Conservation (phyloP, 2,113 vertebrate genomes). For the Aythya baeri region DNA sequence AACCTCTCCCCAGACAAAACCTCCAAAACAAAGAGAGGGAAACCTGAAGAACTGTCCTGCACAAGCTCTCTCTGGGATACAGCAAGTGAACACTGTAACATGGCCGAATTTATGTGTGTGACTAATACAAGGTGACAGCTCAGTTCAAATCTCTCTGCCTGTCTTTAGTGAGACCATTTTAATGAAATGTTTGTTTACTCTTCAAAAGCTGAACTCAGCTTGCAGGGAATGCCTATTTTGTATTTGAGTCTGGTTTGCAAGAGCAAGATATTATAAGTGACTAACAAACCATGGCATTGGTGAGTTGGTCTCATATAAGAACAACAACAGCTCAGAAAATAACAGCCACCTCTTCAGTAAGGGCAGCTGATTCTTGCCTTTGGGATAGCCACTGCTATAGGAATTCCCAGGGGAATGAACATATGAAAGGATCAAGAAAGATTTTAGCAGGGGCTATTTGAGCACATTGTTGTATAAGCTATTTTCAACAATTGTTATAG, state of each 20-base stretch:
- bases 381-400: slow-evolving; percentile 35
- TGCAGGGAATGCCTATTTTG: slow-evolving; percentile 30
- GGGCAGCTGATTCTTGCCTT: slow-evolving; percentile 65
- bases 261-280: slow-evolving; percentile 58
- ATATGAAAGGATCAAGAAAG: slow-evolving; percentile 38
- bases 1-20: background rate
- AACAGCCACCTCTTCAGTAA: slow-evolving; percentile 39
- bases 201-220: slow-evolving; percentile 63
- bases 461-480: background rate
- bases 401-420: slow-evolving; percentile 58
- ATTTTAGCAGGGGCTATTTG: slow-evolving; percentile 42
- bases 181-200: slow-evolving; percentile 76
- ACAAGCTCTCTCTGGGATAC: slow-evolving; percentile 57
- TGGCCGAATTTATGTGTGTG: slow-evolving; percentile 71
- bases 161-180: slow-evolving; percentile 70
- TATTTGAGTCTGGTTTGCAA: slow-evolving; percentile 61
- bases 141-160: slow-evolving; percentile 71
- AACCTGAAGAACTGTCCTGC: slow-evolving; percentile 12
- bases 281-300: slow-evolving; percentile 35
- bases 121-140: slow-evolving; percentile 78
- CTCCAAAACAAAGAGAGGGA: background rate
- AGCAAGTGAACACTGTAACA: slow-evolving; percentile 54
- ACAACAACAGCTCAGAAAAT: slow-evolving; percentile 60
- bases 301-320: slow-evolving; percentile 57
- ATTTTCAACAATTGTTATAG: slow-evolving; percentile 35